A percentile compares a stretch with the other conserved stretches of the same genome.
Conservation (phyloP, 2,888 invertebrate species). For the Synanthedon myopaeformis region DNA sequence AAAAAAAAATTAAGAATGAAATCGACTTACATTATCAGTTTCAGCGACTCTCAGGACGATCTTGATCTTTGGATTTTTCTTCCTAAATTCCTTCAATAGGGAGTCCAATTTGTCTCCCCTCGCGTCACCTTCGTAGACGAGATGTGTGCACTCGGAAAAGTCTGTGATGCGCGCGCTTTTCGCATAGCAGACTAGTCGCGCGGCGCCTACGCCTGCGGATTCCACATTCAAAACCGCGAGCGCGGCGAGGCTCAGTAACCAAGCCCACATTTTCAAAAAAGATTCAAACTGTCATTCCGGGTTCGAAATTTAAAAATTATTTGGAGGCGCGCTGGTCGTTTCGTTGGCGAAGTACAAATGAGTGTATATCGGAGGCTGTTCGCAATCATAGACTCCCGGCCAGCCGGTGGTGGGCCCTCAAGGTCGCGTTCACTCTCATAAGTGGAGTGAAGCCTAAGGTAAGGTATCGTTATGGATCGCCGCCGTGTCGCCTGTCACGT, state of each 20-base stretch:
- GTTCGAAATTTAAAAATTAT: slow-evolving; percentile 23
- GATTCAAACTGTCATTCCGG: slow-evolving; percentile 43
- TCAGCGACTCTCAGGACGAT: slow-evolving; percentile 67
- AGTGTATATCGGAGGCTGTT: slow-evolving; percentile 23
- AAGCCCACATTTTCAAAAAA: slow-evolving; percentile 41
- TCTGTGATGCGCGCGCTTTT: slow-evolving; percentile 35
- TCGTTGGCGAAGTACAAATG: slow-evolving; percentile 54
- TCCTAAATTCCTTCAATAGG: slow-evolving; percentile 58
- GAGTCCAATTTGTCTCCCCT: slow-evolving; percentile 53
- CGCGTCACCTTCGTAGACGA: slow-evolving; percentile 56
- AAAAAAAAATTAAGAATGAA: neutral
- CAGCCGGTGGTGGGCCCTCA: slow-evolving; percentile 29
- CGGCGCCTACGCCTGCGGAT: slow-evolving; percentile 57
- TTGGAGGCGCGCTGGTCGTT: slow-evolving; percentile 48
- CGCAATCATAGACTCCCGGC: slow-evolving; percentile 56
- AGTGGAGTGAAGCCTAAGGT: slow-evolving; percentile 12
- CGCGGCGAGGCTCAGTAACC: slow-evolving; percentile 39
- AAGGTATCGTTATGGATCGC: neutral
- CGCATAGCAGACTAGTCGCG: slow-evolving; percentile 59
- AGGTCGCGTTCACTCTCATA: slow-evolving; percentile 52
- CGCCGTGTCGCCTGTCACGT: slow-evolving; percentile 11
- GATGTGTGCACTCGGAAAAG: slow-evolving; percentile 62
- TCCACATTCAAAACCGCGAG: slow-evolving; percentile 30
- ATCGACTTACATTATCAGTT: slow-evolving; percentile 66
- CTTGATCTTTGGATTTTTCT: slow-evolving; percentile 61